Percentiles rank a stretch among this genome's conserved stretches.
Evolutionary conservation across 2,888 invertebrate genomes (phyloP).

Genomic region (Neoascia interrupta): DNA sequence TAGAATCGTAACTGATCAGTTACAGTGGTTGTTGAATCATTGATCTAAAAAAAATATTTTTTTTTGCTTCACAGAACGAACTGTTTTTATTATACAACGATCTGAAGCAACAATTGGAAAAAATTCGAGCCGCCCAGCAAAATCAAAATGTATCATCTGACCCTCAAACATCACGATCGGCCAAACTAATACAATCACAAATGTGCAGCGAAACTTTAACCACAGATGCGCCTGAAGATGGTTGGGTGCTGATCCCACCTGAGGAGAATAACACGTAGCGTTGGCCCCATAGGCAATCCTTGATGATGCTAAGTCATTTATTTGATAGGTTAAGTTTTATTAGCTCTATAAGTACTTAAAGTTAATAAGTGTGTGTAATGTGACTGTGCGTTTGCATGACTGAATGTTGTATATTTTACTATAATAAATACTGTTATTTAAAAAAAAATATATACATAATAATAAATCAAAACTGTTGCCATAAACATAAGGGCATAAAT

Average conservation of each 20-base stretch:
- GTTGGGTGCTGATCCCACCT: constrained; percentile 77
- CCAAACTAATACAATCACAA: constrained; percentile 28
- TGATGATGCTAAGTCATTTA: constrained; percentile 68
- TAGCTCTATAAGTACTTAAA: constrained; percentile 65
- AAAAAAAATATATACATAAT: constrained; percentile 9
- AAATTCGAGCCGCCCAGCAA: constrained; percentile 72
- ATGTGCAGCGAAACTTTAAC: constrained; percentile 34
- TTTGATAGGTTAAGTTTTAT: constrained; percentile 58
- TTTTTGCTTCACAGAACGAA: constrained; percentile 73
- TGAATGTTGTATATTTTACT: constrained; percentile 46
- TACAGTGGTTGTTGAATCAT: too few species aligned
- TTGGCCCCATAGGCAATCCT: constrained; percentile 4
- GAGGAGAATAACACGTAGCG: constrained; percentile 77
- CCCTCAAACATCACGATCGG: constrained; percentile 47
- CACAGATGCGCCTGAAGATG: constrained; percentile 73
- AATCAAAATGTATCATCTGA: constrained; percentile 30
- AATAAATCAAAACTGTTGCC: constrained; percentile 51
- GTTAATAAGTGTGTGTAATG: constrained; percentile 34
- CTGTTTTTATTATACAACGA: constrained; percentile 77
- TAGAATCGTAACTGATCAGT: too few species aligned
- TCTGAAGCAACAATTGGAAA: constrained; percentile 76
- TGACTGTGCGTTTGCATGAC: constrained; percentile 40
- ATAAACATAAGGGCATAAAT: constrained; percentile 44
- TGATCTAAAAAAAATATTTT: background rate
- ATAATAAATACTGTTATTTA: constrained; percentile 52